Percentiles rank a stretch among this genome's conserved stretches.
Evolutionary conservation across 2,797 vertebrate genomes (phyloP).

Genomic region (Hoplostethus atlanticus): DNA sequence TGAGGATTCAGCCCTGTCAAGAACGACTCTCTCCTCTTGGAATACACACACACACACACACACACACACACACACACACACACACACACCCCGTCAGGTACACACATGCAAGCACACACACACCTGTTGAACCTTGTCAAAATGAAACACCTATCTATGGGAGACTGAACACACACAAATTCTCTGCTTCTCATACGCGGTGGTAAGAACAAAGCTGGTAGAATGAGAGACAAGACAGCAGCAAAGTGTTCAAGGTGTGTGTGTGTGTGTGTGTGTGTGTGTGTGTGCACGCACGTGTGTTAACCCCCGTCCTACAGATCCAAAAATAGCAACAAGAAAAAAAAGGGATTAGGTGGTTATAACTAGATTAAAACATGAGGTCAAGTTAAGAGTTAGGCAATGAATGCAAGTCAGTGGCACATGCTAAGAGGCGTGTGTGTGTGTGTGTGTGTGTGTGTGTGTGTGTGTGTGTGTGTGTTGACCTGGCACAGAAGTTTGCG

Average conservation of each 20-base stretch:
- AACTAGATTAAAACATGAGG: no score
- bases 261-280: conserved; percentile 10
- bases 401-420: no score
- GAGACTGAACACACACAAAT: not conserved
- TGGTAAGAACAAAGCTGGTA: conserved; percentile 1
- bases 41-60: conserved; percentile 53
- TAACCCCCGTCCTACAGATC: no score
- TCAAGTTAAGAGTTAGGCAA: no score
- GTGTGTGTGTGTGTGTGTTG: conserved; percentile 18
- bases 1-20: conserved; percentile 88
- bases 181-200: conserved; percentile 34
- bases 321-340: no score
- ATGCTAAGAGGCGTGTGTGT: not conserved
- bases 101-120: conserved; percentile 34
- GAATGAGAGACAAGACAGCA: no score
- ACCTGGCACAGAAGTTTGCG: conserved; percentile 89
- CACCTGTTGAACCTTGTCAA: conserved; percentile 65
- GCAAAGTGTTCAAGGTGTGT: not conserved
- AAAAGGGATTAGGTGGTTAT: no score
- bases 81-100: not conserved
- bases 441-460: not conserved
- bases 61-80: not conserved
- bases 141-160: conserved; percentile 21
- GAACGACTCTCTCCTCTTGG: conserved; percentile 85
- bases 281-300: not conserved